These are phyloP conservation scores for Phytoseiulus persimilis DNA, from an alignment of 2,888 invertebrate genomes.

Conservation along the genomic window DNA sequence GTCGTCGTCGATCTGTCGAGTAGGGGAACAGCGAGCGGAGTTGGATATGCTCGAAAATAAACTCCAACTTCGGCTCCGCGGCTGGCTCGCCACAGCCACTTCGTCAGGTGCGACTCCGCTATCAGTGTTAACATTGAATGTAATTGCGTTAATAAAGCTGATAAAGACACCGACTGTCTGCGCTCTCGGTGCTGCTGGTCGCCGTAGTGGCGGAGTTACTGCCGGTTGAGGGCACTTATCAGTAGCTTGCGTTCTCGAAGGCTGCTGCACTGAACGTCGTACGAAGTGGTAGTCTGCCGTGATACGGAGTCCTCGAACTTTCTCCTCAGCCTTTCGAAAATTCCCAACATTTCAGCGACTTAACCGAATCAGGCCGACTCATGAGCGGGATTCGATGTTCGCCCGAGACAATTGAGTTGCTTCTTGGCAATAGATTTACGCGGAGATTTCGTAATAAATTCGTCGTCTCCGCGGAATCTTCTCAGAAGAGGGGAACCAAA, in stretches of 20 bases:
- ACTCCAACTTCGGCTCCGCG: neutral
- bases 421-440: neutral
- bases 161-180: slow-evolving; percentile 27
- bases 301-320: neutral
- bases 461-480: neutral
- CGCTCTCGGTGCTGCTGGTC: neutral
- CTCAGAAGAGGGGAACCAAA: neutral
- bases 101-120: neutral
- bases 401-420: neutral
- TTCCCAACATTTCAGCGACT: neutral
- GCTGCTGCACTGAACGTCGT: neutral
- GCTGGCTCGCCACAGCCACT: neutral
- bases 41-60: neutral
- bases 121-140: slow-evolving; percentile 32
- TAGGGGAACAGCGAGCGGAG: too few relatives aligned
- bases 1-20: neutral
- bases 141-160: slow-evolving; percentile 39
- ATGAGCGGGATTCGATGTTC: neutral
- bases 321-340: neutral
- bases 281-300: neutral
- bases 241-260: neutral
- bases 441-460: neutral
- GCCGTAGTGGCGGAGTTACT: neutral
- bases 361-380: neutral
- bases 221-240: neutral